Percentiles rank a stretch among this genome's conserved stretches.
phyloP scores from a whole-genome alignment of 2,113 vertebrate genomes.

The Nasalis larvatus region DNA sequence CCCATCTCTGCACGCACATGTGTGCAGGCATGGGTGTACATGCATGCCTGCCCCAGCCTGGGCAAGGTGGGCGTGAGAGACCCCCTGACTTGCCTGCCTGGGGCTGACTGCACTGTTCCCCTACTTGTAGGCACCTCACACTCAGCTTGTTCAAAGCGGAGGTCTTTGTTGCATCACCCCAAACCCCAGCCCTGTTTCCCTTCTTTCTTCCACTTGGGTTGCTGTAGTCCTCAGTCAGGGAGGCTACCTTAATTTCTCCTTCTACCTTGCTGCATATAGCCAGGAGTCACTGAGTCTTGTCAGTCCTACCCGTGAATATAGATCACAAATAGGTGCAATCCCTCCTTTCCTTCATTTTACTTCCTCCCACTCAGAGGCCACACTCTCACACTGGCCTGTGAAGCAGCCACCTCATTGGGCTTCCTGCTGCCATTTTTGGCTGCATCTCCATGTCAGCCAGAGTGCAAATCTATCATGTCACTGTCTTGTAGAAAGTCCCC shows the following conservation, averaged over 20 bases:
- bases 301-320: background rate
- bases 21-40: too few species aligned
- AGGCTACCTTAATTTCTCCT: background rate
- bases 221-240: background rate
- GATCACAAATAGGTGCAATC: too few species aligned
- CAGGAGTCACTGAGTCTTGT: background rate
- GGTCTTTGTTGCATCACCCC: background rate
- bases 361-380: background rate
- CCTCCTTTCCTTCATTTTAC: background rate
- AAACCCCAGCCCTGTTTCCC: accelerated
- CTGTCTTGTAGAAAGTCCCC: background rate
- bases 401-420: background rate
- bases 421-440: background rate
- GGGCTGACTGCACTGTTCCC: background rate
- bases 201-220: background rate
- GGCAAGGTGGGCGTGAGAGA: background rate
- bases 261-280: background rate
- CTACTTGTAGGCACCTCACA: background rate
- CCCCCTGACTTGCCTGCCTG: background rate
- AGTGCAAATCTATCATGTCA: background rate
- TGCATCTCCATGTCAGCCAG: background rate
- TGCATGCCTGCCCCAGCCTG: accelerated
- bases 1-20: accelerated
- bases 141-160: background rate
- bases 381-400: background rate